Percentiles rank a stretch among this genome's conserved stretches.
Evolutionary conservation across 2,113 vertebrate genomes (phyloP).

Genomic region (Seriola aureovittata): DNA sequence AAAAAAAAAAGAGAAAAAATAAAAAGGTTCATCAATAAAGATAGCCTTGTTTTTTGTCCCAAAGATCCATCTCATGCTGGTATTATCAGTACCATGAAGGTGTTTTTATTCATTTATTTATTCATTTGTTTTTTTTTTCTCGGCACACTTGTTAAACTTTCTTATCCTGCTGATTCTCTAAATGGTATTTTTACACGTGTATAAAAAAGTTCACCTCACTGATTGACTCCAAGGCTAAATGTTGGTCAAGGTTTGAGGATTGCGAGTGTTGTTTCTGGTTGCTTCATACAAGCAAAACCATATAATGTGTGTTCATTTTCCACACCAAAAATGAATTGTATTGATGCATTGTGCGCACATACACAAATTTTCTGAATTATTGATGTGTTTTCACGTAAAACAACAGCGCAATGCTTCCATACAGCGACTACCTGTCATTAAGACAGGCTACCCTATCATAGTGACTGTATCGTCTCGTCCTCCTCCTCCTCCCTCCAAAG

Average conservation of each 20-base stretch:
- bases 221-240: neutral
- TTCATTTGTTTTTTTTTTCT: neutral
- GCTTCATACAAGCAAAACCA: neutral
- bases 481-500: conserved; percentile 14
- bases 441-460: conserved; percentile 13
- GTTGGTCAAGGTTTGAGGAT: neutral
- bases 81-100: too few species aligned
- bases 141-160: neutral
- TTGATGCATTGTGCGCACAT: neutral
- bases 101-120: too few species aligned
- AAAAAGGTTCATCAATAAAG: neutral
- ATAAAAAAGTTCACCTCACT: neutral
- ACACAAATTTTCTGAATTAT: conserved; percentile 8
- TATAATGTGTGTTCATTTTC: too few species aligned
- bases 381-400: conserved; percentile 1
- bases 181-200: neutral
- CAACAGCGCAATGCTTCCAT: neutral
- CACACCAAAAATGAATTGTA: neutral
- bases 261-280: neutral
- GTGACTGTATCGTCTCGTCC: conserved; percentile 8
- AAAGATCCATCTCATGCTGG: too few species aligned
- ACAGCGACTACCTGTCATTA: conserved; percentile 7
- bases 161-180: neutral
- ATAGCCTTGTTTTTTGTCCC: conserved; percentile 10
- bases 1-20: neutral